A percentile compares a stretch with the other conserved stretches of the same genome.
Evolutionary conservation across 2,113 vertebrate species (phyloP).

Genomic region (Crotalus tigris): DNA sequence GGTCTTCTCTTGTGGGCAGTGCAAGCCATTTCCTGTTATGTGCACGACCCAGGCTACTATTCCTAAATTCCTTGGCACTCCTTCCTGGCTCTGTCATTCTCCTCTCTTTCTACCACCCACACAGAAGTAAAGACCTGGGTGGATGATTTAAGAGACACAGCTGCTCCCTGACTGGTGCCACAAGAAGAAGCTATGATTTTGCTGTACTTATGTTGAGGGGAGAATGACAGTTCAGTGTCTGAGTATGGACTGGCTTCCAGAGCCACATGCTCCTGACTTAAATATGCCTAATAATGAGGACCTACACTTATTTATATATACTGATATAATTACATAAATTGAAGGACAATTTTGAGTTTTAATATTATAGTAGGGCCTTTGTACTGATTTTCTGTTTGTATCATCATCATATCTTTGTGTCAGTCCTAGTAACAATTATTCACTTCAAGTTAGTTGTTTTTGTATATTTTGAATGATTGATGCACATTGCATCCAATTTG

Average conservation of each 20-base stretch:
- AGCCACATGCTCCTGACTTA: not conserved
- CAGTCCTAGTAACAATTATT: not conserved
- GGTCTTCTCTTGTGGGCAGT: not conserved
- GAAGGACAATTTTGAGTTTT: not conserved
- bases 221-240: not conserved
- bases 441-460: not conserved
- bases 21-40: constrained; percentile 1
- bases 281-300: not conserved
- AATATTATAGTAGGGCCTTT: not conserved
- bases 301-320: not conserved
- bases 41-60: not conserved
- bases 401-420: not conserved
- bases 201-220: not conserved
- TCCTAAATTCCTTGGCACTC: constrained; percentile 18
- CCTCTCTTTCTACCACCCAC: constrained; percentile 16
- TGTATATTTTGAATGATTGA: not conserved
- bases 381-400: not conserved
- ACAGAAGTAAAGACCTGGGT: constrained; percentile 5
- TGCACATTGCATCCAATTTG: not conserved
- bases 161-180: constrained; percentile 18
- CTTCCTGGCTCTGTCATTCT: constrained; percentile 4
- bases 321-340: constrained; percentile 2
- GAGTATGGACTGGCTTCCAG: not conserved
- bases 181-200: not conserved
- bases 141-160: constrained; percentile 23